phyloP scores from a whole-genome alignment of 2,113 vertebrate genomes.

The Dasypus novemcinctus region DNA sequence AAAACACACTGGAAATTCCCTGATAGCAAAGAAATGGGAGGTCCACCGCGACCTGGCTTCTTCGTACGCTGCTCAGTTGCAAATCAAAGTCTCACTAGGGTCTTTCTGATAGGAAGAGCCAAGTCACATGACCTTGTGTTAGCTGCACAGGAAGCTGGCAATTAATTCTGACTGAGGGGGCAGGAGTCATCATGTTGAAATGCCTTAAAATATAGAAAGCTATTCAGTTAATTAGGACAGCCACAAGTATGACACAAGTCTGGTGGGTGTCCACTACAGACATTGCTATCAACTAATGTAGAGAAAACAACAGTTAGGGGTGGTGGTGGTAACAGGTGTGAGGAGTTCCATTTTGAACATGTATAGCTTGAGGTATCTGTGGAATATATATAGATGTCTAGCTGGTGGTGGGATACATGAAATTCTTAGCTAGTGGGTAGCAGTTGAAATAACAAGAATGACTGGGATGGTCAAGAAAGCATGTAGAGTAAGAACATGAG shows the following conservation, averaged over 20 bases:
- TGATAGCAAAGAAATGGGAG: not conserved
- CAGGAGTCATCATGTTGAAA: not conserved
- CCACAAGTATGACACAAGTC: not conserved
- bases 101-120: not conserved
- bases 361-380: not conserved
- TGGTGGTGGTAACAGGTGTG: not conserved
- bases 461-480: not conserved
- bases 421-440: not conserved
- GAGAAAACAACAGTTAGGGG: not conserved
- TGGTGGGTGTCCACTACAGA: not conserved
- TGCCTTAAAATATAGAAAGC: not conserved
- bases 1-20: constrained; percentile 24
- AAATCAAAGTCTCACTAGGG: not conserved
- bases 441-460: not conserved
- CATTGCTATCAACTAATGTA: not conserved
- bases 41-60: not conserved
- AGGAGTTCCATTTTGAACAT: not conserved
- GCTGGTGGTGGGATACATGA: constrained; percentile 15
- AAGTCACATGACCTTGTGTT: not conserved
- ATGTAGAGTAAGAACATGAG: not conserved
- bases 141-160: not conserved
- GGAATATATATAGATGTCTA: not conserved
- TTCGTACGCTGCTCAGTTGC: not conserved
- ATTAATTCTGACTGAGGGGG: not conserved
- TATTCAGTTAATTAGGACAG: not conserved